Evolutionary conservation across 2,797 vertebrate genomes (phyloP), one percentile per base, ranked within the genome.

Genomic region (Lepus oiostolus): DNA sequence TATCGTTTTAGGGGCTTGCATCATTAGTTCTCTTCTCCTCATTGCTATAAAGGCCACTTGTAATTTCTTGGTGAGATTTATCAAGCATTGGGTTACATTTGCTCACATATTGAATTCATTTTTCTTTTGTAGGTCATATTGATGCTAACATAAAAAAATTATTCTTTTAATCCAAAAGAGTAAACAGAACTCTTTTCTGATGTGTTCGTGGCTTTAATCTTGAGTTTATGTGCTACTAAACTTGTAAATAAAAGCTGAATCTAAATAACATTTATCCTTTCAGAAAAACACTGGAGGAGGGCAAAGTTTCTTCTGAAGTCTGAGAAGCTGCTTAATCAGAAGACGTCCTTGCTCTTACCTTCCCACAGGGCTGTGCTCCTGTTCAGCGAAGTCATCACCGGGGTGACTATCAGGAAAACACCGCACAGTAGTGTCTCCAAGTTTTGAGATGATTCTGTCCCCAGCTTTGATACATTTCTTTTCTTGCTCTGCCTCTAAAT

Each of bases 1-100:
- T 91, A 76, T 94, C 17, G 75, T 95, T 92, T 96, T 80, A 63
- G 47, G 47, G 84, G 60, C 70, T 96, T 42, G 38, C 12, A 85
- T 12, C 77, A 79, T 81, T 81, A 91, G 93, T 19, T 76, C 8
- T 65, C 81, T 42, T 88, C 67, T 22, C 86, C 88, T 0, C 0
- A 0, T 60, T 76, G 62, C n/a, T 79, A 71, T 85, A 97, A 91
- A 14, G 93, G 75, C 77, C 30, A 93, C 30, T 95, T 81, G 72
- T 95, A 96, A 94, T 74, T 97, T 96, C 74, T 92, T 58, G 38
- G 63, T 83, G 81, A 21, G 85, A 22, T 96, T 91, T 74, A 97
- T 82, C 42, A 93, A n/a, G 62, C 38, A 58, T 93, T 94, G 62
- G 62, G 88, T 71, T 92, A 8, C 62, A 35, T 97, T 97, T 93